Evolutionary conservation across 1,140 invertebrate genomes (phyloP).

Genomic region (Cydia splendana): DNA sequence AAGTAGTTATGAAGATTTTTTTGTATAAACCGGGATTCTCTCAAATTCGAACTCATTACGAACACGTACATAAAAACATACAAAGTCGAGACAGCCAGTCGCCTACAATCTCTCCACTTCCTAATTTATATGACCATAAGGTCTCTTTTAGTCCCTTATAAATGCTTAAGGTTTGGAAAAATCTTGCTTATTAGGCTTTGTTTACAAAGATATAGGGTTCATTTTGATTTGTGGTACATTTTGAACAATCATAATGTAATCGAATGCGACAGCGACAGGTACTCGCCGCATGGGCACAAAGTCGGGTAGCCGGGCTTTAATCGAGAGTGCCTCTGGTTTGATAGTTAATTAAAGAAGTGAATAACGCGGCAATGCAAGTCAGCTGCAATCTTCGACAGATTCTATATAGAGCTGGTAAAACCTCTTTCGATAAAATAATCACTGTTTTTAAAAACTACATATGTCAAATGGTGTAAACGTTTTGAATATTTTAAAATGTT

Average conservation of each 20-base stretch:
- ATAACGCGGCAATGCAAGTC: slow-evolving; percentile 69
- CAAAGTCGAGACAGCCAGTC: slow-evolving; percentile 69
- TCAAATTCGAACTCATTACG: slow-evolving; percentile 23
- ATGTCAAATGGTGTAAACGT: background rate
- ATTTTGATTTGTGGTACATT: slow-evolving; percentile 42
- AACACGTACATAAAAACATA: slow-evolving; percentile 51
- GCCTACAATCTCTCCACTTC: slow-evolving; percentile 42
- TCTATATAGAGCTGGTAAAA: slow-evolving; percentile 43
- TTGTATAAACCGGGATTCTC: background rate
- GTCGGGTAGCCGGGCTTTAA: slow-evolving; percentile 74
- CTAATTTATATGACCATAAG: background rate
- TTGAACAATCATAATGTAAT: slow-evolving; percentile 42
- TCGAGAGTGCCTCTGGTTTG: slow-evolving; percentile 69
- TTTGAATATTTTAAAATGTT: too few relatives aligned
- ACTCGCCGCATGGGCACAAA: slow-evolving; percentile 51
- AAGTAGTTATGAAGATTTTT: background rate
- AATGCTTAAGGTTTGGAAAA: background rate
- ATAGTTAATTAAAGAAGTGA: slow-evolving; percentile 78
- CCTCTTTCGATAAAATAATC: slow-evolving; percentile 41
- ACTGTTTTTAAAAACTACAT: too few relatives aligned
- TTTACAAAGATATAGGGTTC: slow-evolving; percentile 37
- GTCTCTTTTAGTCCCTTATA: slow-evolving; percentile 15
- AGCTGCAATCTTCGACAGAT: slow-evolving; percentile 63
- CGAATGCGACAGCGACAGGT: slow-evolving; percentile 53
- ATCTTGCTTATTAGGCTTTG: background rate